Conservation (phyloP, 1,140 invertebrate species). For the Dreissena rostriformis region DNA sequence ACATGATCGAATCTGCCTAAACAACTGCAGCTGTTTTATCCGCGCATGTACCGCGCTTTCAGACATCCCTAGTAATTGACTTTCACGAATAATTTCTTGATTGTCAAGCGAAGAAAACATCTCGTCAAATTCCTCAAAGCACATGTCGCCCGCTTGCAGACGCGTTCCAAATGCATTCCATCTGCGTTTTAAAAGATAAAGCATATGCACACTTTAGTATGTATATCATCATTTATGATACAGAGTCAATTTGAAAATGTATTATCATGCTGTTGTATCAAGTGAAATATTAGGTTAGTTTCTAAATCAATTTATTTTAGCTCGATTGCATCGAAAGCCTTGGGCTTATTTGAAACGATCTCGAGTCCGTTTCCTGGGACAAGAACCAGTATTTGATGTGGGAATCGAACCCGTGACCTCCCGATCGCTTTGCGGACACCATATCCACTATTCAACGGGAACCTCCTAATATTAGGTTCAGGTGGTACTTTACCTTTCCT, state of each 20-base stretch:
- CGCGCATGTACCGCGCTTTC: not conserved
- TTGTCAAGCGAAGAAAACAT: not conserved
- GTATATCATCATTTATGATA: not conserved
- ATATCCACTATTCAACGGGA: not conserved
- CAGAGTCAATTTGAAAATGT: too few species aligned
- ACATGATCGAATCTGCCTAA: not conserved
- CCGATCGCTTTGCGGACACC: not conserved
- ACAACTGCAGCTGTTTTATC: not conserved
- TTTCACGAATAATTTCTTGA: not conserved
- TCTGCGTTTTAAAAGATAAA: not conserved
- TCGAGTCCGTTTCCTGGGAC: too few species aligned
- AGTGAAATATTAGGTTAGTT: not conserved
- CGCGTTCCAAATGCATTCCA: not conserved
- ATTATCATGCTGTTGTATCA: too few species aligned
- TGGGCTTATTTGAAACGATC: too few species aligned
- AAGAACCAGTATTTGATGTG: not conserved
- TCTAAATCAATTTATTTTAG: too few species aligned
- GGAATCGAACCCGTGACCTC: not conserved
- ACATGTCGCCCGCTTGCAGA: not conserved
- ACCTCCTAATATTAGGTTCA: not conserved
- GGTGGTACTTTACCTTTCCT: not conserved
- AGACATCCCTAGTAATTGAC: not conserved
- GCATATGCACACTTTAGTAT: not conserved
- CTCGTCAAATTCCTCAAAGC: not conserved
- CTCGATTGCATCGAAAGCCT: too few species aligned